Conservation (phyloP, 2,888 invertebrate genomes). For the Cataglyphis rosenhaueri region DNA sequence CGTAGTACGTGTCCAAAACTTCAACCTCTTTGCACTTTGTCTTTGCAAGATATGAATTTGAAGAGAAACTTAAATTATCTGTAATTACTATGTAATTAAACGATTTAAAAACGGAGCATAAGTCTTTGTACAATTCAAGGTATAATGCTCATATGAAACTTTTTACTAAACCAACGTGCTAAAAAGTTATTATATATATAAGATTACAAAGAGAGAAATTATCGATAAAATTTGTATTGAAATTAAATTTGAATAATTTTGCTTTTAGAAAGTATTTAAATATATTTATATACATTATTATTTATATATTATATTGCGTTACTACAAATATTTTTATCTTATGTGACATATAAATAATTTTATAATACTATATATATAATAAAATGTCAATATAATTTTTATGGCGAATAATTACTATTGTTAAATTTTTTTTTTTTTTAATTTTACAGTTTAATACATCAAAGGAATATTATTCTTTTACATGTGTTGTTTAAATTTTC, state of each 20-base stretch:
- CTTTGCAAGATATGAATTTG: background rate
- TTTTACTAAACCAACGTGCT: background rate
- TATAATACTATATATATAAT: conserved; percentile 2
- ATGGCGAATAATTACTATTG: conserved; percentile 3
- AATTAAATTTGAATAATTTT: background rate
- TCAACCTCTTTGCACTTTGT: background rate
- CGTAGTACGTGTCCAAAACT: conserved; percentile 51
- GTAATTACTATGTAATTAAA: background rate
- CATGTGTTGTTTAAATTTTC: background rate
- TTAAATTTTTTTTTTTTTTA: conserved; percentile 14
- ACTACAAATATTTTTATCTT: background rate
- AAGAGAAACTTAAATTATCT: background rate
- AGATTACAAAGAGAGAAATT: background rate
- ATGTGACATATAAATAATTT: conserved; percentile 7
- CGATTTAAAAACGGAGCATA: background rate
- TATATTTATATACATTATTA: background rate
- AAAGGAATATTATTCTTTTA: conserved; percentile 12
- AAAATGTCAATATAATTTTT: conserved; percentile 19
- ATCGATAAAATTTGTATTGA: background rate
- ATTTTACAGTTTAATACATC: background rate
- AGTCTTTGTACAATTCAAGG: background rate
- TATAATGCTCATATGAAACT: background rate
- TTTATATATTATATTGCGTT: background rate
- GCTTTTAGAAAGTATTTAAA: background rate
- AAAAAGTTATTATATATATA: background rate